Conservation (phyloP, 2,113 vertebrate genomes). For the Aegithalos caudatus region DNA sequence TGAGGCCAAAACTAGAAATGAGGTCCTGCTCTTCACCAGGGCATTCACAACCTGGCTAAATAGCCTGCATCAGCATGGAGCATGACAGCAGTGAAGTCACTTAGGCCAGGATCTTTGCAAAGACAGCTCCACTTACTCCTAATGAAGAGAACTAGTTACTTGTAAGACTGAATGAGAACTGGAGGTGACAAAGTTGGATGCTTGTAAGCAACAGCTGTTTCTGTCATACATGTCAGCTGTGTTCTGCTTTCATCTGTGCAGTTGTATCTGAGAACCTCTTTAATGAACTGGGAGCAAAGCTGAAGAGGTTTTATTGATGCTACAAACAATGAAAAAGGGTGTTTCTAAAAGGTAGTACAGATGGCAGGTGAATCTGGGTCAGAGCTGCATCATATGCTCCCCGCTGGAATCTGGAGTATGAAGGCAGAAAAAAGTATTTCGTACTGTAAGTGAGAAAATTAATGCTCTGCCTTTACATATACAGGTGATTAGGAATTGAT, state of each 20-base stretch:
- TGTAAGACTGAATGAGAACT: neutral
- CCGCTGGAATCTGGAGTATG: neutral
- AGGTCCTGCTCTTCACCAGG: neutral
- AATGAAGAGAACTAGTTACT: neutral
- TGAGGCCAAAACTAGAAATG: neutral
- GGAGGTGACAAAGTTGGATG: neutral
- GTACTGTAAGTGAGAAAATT: neutral
- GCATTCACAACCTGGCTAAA: neutral
- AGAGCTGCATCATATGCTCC: neutral
- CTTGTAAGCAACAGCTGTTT: neutral
- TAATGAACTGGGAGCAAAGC: neutral
- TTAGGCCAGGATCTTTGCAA: neutral
- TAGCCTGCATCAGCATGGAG: neutral
- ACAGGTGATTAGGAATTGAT: neutral
- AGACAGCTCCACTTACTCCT: neutral
- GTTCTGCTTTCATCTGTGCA: neutral
- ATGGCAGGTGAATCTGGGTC: slow-evolving; percentile 31
- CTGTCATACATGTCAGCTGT: neutral
- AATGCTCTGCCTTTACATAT: neutral
- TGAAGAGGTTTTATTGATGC: neutral
- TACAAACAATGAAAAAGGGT: neutral
- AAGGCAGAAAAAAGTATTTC: neutral
- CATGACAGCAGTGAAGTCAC: neutral
- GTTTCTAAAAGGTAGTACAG: slow-evolving; percentile 5
- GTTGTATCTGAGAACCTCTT: neutral